Evolutionary conservation across 1,140 invertebrate genomes (phyloP).

Genomic region (Drosophila kikkawai): DNA sequence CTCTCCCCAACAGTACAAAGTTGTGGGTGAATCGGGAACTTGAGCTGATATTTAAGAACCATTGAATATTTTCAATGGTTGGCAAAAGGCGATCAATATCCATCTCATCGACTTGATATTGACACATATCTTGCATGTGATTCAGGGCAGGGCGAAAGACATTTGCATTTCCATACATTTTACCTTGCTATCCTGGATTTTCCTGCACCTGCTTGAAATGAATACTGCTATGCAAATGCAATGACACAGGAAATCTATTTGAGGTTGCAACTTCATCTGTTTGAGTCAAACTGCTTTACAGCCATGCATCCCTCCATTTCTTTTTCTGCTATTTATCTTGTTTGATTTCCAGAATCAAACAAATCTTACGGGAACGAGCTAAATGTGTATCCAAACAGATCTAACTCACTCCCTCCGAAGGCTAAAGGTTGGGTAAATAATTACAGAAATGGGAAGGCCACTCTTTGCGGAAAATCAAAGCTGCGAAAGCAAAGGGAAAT

Average conservation of each 20-base stretch:
- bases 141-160: background rate
- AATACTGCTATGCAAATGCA: conserved; percentile 39
- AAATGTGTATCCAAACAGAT: conserved; percentile 26
- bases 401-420: background rate
- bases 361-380: conserved; percentile 14
- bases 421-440: conserved; percentile 36
- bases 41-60: background rate
- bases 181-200: conserved; percentile 10
- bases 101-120: conserved; percentile 22
- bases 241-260: conserved; percentile 27
- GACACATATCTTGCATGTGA: conserved; percentile 5
- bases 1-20: background rate
- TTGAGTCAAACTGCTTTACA: conserved; percentile 14
- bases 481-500: conserved; percentile 10
- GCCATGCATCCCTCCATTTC: background rate
- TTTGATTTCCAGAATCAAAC: conserved; percentile 31
- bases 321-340: conserved; percentile 17
- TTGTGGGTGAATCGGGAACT: background rate
- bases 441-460: conserved; percentile 21
- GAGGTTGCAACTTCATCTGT: conserved; percentile 32
- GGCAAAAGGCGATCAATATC: conserved; percentile 3
- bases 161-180: conserved; percentile 31
- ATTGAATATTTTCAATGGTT: background rate
- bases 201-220: conserved; percentile 21
- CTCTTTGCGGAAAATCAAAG: conserved; percentile 41